Percentiles rank a stretch among this genome's conserved stretches.
Evolutionary conservation across 2,113 vertebrate species (phyloP).

Genomic region (Candoia aspera): DNA sequence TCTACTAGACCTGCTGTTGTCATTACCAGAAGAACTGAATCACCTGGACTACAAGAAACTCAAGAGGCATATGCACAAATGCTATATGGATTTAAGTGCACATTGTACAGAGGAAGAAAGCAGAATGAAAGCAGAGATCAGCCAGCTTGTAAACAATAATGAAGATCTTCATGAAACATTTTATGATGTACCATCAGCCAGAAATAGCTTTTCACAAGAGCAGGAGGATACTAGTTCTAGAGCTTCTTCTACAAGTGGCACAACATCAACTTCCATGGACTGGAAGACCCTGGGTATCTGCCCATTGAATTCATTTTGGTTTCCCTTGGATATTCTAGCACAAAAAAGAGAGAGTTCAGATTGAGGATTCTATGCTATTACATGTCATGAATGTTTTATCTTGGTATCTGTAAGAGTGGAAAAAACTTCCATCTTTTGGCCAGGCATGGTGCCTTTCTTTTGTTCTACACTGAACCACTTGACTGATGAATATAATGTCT

Average conservation of each 20-base stretch:
- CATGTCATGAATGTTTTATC: background rate
- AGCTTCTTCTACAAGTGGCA: background rate
- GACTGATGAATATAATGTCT: background rate
- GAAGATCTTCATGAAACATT: background rate
- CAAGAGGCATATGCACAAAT: constrained; percentile 36
- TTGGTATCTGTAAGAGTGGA: background rate
- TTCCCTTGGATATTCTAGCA: constrained; percentile 64
- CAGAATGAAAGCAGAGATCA: background rate
- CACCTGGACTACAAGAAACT: constrained; percentile 49
- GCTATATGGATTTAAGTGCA: constrained; percentile 38
- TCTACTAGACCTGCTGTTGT: constrained; percentile 61
- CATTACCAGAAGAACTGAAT: constrained; percentile 59
- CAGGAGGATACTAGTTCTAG: background rate
- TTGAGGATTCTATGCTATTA: background rate
- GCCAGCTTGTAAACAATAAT: background rate
- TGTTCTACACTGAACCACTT: background rate
- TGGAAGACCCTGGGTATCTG: constrained; percentile 62
- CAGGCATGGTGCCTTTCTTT: background rate
- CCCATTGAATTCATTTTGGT: constrained; percentile 67
- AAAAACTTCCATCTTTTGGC: background rate
- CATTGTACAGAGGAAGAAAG: background rate
- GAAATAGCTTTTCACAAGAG: background rate
- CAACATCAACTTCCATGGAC: background rate
- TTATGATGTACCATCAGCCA: background rate
- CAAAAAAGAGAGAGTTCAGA: background rate